Evolutionary conservation across 1,140 invertebrate species (phyloP), one percentile per base, ranked within the genome.

Genomic region (Drosophila nigrodunni): DNA sequence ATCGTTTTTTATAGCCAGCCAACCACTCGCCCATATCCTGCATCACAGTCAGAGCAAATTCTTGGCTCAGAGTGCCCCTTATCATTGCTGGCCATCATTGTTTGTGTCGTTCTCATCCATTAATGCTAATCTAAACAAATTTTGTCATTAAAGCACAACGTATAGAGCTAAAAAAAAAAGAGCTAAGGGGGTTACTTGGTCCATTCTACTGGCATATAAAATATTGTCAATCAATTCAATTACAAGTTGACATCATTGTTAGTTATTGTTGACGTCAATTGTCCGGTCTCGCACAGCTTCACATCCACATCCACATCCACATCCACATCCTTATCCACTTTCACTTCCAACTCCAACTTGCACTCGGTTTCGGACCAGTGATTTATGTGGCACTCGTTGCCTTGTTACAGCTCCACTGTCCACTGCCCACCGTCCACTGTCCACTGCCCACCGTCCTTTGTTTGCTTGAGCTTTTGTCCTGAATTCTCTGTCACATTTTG

Each of bases 211-310:
- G 78, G 34, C 77, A 65, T 66, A 86, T 88, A 91, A 91, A 92
- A 92, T 92, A 91, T 91, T 91, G 90, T 92, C 90, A 90, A 91
- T 92, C 90, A 92, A 92, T 92, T 91, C 90, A 92, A 92, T 92
- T 92, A 92, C 80, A 90, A 87, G 89, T 83, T 91, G 89, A 83
- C 89, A 91, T 82, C 89, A 86, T 89, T 85, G 85, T 89, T 89
- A 88, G 85, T 88, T 88, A 88, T 89, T 88, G 85, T 89, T 88
- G 83, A 88, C 85, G 85, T 89, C 83, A 74, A 88, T 88, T 89
- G 85, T 83, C 55, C 80, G 52, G 57, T 44, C 47, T 6, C 25
- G 3, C 43, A 44, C 52, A 55, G 7, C 10, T 37, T 13, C 52
- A 57, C 35, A 7, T 41, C 37, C 15, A 18, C 34, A 8, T 55